phyloP scores from a whole-genome alignment of 2,888 invertebrate species.

The Melinaea menophilus region DNA sequence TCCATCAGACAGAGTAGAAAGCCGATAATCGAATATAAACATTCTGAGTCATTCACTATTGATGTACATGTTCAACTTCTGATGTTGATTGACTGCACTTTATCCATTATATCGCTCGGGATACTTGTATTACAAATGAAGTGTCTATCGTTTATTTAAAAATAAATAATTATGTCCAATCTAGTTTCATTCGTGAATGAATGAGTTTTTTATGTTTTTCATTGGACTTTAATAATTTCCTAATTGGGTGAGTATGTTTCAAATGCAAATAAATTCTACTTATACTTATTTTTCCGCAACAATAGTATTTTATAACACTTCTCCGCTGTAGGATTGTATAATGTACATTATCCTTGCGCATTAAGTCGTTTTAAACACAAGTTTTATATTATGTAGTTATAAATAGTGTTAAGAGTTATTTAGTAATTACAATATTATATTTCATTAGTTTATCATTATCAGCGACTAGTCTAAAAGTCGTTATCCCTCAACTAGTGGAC shows the following conservation, averaged over 20 bases:
- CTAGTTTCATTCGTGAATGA: too few relatives aligned
- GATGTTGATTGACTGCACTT: constrained; percentile 28
- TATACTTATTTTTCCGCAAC: too few relatives aligned
- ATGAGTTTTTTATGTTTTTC: neutral
- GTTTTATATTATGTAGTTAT: too few relatives aligned
- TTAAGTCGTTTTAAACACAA: too few relatives aligned
- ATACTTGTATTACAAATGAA: neutral
- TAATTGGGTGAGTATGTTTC: too few relatives aligned
- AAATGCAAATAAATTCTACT: too few relatives aligned
- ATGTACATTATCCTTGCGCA: too few relatives aligned
- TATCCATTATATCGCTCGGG: constrained; percentile 23
- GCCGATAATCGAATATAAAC: constrained; percentile 56
- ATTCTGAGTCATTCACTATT: constrained; percentile 53
- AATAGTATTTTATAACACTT: too few relatives aligned
- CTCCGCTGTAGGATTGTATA: too few relatives aligned
- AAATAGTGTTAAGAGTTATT: neutral
- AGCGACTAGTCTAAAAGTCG: neutral
- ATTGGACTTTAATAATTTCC: neutral
- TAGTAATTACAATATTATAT: neutral
- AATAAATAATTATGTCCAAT: neutral
- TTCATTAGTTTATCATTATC: neutral
- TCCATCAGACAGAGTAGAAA: constrained; percentile 46
- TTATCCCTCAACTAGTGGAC: constrained; percentile 35
- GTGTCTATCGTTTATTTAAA: neutral
- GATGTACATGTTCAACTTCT: constrained; percentile 31